Base-by-base conservation (phyloP, 2,888 invertebrate genomes). In the Didymodactylos carnosus region DNA sequence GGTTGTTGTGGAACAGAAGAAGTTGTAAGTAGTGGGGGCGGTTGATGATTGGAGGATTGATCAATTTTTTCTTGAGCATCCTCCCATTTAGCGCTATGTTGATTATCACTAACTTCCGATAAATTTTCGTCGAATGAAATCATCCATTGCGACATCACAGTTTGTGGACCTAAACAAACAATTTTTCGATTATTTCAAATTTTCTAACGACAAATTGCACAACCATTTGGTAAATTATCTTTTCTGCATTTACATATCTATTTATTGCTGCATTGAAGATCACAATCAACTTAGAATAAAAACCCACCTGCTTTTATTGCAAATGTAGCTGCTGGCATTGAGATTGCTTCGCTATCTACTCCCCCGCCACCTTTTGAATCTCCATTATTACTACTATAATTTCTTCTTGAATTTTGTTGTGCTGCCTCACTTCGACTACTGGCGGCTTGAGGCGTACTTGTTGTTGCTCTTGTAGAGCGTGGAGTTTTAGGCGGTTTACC, bases 271-370 rank as follows among this genome's bases (percentile, higher is more conserved):
- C n/a, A n/a, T n/a, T n/a, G n/a, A n/a, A n/a, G n/a, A n/a, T n/a
- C n/a, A n/a, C n/a, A n/a, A n/a, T n/a, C n/a, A n/a, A n/a, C n/a
- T n/a, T n/a, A n/a, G n/a, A n/a, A n/a, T n/a, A n/a, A n/a, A n/a
- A n/a, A n/a, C n/a, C n/a, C n/a, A n/a, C n/a, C 75, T 40, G 69
- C 69, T 53, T 74, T 74, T 7, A 74, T 74, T 51, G 74, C 74
- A 53, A 71, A 74, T 1, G 74, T 74, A 23, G 62, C 74, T n/a
- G 71, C 71, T 35, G 74, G 74, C 27, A 74, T 25, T 29, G 74
- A 74, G 11, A 53, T 35, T 4, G 74, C 74, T 71, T 74, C 74
- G 39, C 74, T 74, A 39, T 74, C 74, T 29, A 71, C 35, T 19
- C 49, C 29, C n/a, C n/a, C 62, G 8, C n/a, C n/a, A 8, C 62